Evolutionary conservation across 2,888 invertebrate species (phyloP).

Genomic region (Microplitis deprimator): DNA sequence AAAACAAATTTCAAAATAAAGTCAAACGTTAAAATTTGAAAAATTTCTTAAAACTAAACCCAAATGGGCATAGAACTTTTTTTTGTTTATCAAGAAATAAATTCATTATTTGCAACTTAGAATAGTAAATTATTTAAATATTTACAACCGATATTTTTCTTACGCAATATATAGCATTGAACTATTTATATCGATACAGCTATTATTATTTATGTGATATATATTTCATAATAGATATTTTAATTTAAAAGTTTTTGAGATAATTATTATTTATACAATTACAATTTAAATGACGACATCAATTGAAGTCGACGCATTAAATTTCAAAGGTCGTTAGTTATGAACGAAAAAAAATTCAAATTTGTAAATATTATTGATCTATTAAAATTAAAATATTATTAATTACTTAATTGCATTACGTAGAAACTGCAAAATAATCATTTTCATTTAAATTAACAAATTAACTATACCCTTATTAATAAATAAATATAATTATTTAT

Average conservation of each 20-base stretch:
- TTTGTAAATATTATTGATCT: background rate
- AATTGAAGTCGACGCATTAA: too few relatives aligned
- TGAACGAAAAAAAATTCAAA: too few relatives aligned
- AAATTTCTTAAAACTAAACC: too few relatives aligned
- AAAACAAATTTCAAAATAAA: constrained; percentile 21
- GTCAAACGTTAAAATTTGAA: too few relatives aligned
- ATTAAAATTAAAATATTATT: background rate
- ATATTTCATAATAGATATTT: too few relatives aligned
- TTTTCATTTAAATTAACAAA: background rate
- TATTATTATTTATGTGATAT: too few relatives aligned
- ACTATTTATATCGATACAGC: background rate
- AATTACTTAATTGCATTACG: background rate
- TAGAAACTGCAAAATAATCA: background rate
- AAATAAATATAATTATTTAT: constrained; percentile 2
- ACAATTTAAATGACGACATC: too few relatives aligned
- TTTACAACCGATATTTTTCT: background rate
- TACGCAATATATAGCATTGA: background rate
- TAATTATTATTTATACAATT: too few relatives aligned
- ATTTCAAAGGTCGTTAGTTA: too few relatives aligned
- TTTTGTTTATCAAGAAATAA: background rate
- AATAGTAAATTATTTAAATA: background rate
- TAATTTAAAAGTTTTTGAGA: too few relatives aligned
- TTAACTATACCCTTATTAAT: background rate
- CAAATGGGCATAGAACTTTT: too few relatives aligned
- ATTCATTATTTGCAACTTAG: background rate